Conservation (phyloP, 2,888 invertebrate species). For the Drosophila conformis region DNA sequence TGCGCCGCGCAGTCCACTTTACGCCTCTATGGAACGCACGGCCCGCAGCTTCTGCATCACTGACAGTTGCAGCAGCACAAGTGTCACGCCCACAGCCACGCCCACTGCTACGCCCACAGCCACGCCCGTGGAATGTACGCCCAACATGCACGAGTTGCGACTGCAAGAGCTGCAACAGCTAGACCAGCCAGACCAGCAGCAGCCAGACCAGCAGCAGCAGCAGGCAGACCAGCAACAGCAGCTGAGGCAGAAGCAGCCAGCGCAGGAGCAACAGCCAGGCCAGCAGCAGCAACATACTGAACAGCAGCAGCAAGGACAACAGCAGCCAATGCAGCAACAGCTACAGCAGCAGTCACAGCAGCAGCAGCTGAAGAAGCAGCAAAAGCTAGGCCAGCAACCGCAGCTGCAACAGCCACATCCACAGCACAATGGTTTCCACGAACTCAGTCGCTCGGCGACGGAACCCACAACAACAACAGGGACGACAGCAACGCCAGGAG, state of each 20-base stretch:
- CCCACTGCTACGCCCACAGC: slow-evolving; percentile 76
- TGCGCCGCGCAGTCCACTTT: slow-evolving; percentile 61
- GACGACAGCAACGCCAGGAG: not conserved
- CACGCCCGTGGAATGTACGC: slow-evolving; percentile 70
- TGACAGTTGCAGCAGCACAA: slow-evolving; percentile 69
- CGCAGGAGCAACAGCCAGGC: not conserved
- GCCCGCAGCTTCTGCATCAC: slow-evolving; percentile 75
- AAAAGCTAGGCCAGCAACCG: not conserved
- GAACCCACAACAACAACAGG: slow-evolving; percentile 13
- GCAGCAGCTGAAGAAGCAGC: not conserved
- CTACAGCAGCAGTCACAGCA: not conserved
- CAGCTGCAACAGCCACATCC: not conserved
- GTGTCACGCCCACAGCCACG: slow-evolving; percentile 79
- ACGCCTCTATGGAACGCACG: slow-evolving; percentile 70
- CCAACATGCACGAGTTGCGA: slow-evolving; percentile 19
- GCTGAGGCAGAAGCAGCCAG: too few relatives aligned
- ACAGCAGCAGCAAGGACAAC: not conserved
- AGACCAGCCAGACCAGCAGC: slow-evolving; percentile 2
- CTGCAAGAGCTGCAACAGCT: slow-evolving; percentile 9
- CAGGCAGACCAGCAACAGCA: not conserved
- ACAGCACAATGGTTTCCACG: slow-evolving; percentile 15
- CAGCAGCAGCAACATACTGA: not conserved
- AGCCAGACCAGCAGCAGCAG: not conserved
- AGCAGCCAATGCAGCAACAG: not conserved
- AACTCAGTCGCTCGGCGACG: slow-evolving; percentile 39